Conservation (phyloP, 2,113 vertebrate species). For the Embiotoca jacksoni region DNA sequence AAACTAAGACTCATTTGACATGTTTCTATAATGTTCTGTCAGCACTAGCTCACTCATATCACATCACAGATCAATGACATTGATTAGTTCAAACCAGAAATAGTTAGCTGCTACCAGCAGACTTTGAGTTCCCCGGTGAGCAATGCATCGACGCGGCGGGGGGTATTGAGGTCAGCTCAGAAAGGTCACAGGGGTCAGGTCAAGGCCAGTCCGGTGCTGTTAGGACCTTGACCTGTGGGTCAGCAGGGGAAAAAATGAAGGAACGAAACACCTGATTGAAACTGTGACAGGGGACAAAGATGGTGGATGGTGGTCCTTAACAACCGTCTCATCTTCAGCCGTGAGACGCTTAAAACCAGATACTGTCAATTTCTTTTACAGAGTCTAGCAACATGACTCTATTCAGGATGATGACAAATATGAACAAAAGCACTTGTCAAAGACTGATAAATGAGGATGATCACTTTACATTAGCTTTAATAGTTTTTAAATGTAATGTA, state of each 20-base stretch:
- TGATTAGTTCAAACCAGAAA: conserved; percentile 15
- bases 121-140: background rate
- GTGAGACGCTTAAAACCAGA: background rate
- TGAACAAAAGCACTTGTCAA: background rate
- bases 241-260: conserved; percentile 47
- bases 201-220: conserved; percentile 34
- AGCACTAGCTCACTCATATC: conserved; percentile 3
- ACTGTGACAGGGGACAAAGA: background rate
- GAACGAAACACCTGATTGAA: conserved; percentile 11
- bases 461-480: too few relatives aligned
- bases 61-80: conserved; percentile 40
- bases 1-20: background rate
- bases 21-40: background rate
- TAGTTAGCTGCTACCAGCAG: conserved; percentile 34
- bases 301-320: conserved; percentile 2
- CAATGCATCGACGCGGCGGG: conserved; percentile 22
- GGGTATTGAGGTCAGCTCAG: conserved; percentile 35
- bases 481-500: too few relatives aligned
- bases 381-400: too few relatives aligned
- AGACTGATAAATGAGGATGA: too few relatives aligned
- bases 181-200: conserved; percentile 42
- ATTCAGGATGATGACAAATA: background rate
- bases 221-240: conserved; percentile 49
- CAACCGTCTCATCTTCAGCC: background rate
- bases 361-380: background rate